Evolutionary conservation across 1,140 invertebrate species (phyloP).

Genomic region (Lithobius niger): DNA sequence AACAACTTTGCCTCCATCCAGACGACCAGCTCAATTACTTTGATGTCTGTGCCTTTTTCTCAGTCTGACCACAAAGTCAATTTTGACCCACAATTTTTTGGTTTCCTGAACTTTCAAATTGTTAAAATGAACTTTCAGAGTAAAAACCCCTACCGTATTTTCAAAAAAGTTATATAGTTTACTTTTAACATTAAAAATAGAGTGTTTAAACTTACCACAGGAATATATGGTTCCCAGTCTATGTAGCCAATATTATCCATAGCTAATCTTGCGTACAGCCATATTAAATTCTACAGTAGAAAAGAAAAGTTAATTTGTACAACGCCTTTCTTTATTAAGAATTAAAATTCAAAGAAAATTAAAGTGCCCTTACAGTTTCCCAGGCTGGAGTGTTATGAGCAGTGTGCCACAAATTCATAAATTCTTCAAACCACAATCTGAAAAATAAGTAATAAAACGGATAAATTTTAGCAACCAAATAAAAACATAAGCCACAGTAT

Average conservation of each 20-base stretch:
- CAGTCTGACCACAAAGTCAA: too few species aligned
- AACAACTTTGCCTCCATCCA: too few species aligned
- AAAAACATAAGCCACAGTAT: too few species aligned
- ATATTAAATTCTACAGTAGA: constrained; percentile 47
- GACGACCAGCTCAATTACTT: too few species aligned
- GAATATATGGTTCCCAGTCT: constrained; percentile 70
- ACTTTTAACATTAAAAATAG: too few species aligned
- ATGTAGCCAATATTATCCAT: constrained; percentile 64
- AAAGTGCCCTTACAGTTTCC: constrained; percentile 46
- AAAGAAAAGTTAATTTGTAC: constrained; percentile 1
- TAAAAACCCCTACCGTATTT: too few species aligned
- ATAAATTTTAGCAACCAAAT: too few species aligned
- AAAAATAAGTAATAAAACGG: constrained; percentile 11
- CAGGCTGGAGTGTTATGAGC: constrained; percentile 54
- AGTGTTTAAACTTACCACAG: constrained; percentile 35
- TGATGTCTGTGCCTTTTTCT: too few species aligned
- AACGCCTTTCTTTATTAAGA: background rate
- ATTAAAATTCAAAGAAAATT: background rate
- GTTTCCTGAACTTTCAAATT: too few species aligned
- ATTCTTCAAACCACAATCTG: constrained; percentile 66
- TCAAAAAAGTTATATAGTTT: too few species aligned
- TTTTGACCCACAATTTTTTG: too few species aligned
- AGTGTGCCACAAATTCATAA: constrained; percentile 60
- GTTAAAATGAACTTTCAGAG: too few species aligned
- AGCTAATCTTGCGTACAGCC: constrained; percentile 56